These are phyloP conservation scores for Fopius arisanus DNA, from an alignment of 1,140 invertebrate species.

Conservation along the genomic window DNA sequence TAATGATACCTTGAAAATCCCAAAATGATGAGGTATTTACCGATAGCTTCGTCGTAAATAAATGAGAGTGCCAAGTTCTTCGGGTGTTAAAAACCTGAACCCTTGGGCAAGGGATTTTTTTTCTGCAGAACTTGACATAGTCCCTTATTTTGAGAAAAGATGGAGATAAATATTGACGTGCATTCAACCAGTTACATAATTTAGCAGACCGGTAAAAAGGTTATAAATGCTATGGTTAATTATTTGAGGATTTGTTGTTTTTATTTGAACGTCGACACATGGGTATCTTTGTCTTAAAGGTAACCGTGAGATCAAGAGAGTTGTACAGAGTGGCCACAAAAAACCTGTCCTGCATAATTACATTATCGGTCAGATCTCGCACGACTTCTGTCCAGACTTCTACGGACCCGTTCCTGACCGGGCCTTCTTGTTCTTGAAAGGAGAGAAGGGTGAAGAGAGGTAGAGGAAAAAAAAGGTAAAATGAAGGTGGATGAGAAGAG, in stretches of 20 bases:
- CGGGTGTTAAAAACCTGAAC: no score
- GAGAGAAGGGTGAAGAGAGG: constrained; percentile 19
- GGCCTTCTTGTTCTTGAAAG: constrained; percentile 14
- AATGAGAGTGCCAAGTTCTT: no score
- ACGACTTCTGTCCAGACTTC: constrained; percentile 46
- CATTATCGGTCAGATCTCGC: constrained; percentile 56
- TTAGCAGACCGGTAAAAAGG: not conserved
- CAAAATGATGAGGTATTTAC: no score
- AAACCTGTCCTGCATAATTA: constrained; percentile 58
- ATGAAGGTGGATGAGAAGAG: not conserved
- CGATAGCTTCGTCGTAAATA: no score
- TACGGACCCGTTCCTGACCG: constrained; percentile 29
- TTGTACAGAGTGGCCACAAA: constrained; percentile 39
- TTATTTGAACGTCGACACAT: not conserved
- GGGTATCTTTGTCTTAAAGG: not conserved
- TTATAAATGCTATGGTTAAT: not conserved
- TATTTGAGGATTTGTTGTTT: not conserved
- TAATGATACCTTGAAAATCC: no score
- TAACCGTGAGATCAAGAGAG: constrained; percentile 23
- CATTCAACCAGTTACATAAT: not conserved
- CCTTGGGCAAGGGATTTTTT: no score
- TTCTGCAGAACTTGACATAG: no score
- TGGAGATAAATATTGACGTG: no score
- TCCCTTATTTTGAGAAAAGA: no score
- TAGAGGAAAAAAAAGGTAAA: not conserved